These are phyloP conservation scores for Rhingia campestris DNA, from an alignment of 2,888 invertebrate genomes.

Conservation along the genomic window DNA sequence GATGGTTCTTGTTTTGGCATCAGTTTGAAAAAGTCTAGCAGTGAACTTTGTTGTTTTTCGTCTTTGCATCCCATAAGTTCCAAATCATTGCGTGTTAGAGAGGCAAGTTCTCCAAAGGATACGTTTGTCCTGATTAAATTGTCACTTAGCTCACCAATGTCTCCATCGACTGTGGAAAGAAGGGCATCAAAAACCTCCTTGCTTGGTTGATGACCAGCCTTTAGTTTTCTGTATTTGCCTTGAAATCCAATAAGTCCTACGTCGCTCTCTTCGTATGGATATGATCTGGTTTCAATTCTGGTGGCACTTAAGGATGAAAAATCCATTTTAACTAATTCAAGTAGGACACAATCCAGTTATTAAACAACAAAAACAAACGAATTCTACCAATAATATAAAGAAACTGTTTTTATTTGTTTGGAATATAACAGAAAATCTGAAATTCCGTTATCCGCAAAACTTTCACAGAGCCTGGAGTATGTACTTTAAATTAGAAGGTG, in stretches of 20 bases:
- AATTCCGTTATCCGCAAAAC: no score
- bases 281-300: constrained; percentile 25
- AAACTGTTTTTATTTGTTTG: constrained; percentile 10
- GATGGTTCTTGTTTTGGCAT: constrained; percentile 80
- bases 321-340: constrained; percentile 30
- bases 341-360: neutral
- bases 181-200: constrained; percentile 57
- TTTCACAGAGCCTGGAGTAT: no score
- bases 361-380: neutral
- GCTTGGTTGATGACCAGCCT: constrained; percentile 1
- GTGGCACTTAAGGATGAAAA: constrained; percentile 56
- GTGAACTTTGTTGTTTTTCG: constrained; percentile 75
- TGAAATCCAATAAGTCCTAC: constrained; percentile 33
- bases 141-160: constrained; percentile 67
- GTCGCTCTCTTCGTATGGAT: constrained; percentile 25
- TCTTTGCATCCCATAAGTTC: constrained; percentile 78
- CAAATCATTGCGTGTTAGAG: constrained; percentile 78
- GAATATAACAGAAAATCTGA: no score
- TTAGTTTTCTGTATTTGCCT: constrained; percentile 3
- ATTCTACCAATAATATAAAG: neutral
- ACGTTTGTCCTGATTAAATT: constrained; percentile 78
- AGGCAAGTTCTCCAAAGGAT: constrained; percentile 78
- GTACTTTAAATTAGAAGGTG: no score
- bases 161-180: constrained; percentile 42
- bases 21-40: constrained; percentile 77